Percentiles rank a stretch among this genome's conserved stretches.
phyloP scores from a whole-genome alignment of 2,797 vertebrate species.

The Mus spretus region DNA sequence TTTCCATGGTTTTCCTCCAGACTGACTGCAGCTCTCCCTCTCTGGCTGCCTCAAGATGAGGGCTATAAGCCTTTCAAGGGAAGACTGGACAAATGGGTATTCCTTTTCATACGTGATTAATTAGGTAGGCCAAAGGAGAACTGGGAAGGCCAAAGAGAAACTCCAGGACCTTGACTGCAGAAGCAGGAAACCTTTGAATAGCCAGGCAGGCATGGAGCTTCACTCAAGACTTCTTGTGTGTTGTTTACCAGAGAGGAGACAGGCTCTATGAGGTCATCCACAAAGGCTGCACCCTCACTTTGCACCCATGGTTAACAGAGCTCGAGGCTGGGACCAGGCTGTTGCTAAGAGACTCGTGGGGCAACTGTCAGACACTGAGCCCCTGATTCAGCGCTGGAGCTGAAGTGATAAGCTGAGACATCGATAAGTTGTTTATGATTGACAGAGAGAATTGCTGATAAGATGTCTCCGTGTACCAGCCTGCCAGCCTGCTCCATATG shows the following conservation, averaged over 20 bases:
- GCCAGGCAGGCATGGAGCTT: neutral
- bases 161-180: neutral
- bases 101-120: neutral
- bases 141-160: neutral
- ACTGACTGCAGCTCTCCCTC: neutral
- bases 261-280: neutral
- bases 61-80: neutral
- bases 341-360: neutral
- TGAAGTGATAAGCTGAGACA: constrained; percentile 34
- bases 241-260: neutral
- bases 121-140: neutral
- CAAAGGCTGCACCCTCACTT: neutral
- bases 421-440: constrained; percentile 52
- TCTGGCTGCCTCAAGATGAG: neutral
- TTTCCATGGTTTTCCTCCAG: neutral
- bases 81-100: neutral
- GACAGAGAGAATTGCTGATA: neutral
- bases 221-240: neutral
- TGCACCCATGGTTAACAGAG: no score
- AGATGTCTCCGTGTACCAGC: neutral
- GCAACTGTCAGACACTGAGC: neutral
- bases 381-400: neutral
- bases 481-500: neutral
- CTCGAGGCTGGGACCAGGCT: neutral
- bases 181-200: neutral